These are phyloP conservation scores for Drosophila mayri DNA, from an alignment of 1,140 invertebrate species.

Conservation along the genomic window DNA sequence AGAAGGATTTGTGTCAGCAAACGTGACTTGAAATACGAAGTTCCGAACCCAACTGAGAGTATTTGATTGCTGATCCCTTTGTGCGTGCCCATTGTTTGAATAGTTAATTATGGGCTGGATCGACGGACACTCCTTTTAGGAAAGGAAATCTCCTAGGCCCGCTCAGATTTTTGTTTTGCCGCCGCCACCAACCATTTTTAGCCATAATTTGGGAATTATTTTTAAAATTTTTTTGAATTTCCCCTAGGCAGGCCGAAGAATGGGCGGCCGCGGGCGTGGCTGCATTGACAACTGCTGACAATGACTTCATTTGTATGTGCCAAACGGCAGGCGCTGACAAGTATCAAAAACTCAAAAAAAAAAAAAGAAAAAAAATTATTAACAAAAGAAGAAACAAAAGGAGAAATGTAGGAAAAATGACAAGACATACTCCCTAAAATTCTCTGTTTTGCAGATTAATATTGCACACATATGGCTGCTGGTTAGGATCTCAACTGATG, in stretches of 20 bases:
- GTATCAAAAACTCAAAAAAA: slow-evolving; percentile 5
- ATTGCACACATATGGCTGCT: slow-evolving; percentile 75
- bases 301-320: slow-evolving; percentile 74
- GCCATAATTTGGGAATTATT: slow-evolving; percentile 78
- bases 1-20: slow-evolving; percentile 82
- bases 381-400: slow-evolving; percentile 18
- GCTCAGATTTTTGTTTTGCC: slow-evolving; percentile 53
- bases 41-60: slow-evolving; percentile 35
- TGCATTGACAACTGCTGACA: slow-evolving; percentile 79
- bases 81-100: slow-evolving; percentile 78
- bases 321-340: slow-evolving; percentile 47
- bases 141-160: slow-evolving; percentile 22
- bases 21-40: slow-evolving; percentile 79
- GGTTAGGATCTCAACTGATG: slow-evolving; percentile 40
- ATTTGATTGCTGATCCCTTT: slow-evolving; percentile 78
- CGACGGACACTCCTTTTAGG: slow-evolving; percentile 72
- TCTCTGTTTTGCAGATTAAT: slow-evolving; percentile 65
- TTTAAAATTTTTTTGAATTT: slow-evolving; percentile 67
- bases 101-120: slow-evolving; percentile 83
- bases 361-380: slow-evolving; percentile 4
- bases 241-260: slow-evolving; percentile 17
- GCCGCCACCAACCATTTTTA: slow-evolving; percentile 62
- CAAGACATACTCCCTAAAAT: slow-evolving; percentile 31
- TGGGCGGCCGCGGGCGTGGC: slow-evolving; percentile 51
- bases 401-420: slow-evolving; percentile 25